phyloP scores from a whole-genome alignment of 2,888 invertebrate species.

The Lissonota sp. region DNA sequence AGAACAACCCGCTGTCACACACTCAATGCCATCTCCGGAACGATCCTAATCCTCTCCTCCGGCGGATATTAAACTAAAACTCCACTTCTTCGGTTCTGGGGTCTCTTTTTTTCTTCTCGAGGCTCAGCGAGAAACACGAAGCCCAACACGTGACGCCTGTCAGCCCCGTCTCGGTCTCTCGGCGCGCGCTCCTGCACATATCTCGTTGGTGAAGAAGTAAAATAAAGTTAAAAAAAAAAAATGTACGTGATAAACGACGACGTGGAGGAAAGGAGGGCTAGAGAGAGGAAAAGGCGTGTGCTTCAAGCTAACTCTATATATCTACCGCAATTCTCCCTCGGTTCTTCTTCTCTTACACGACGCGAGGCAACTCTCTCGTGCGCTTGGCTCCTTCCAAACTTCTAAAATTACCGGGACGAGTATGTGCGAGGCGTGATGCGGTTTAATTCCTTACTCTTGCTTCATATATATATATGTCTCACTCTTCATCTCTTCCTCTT shows the following conservation, averaged over 20 bases:
- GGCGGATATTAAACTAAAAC: constrained; percentile 28
- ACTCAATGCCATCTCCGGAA: too few relatives aligned
- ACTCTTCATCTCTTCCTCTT: too few relatives aligned
- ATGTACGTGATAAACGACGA: constrained; percentile 67
- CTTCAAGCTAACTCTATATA: too few relatives aligned
- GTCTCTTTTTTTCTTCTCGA: constrained; percentile 36
- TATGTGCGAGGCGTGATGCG: constrained; percentile 41
- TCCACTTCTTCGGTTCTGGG: constrained; percentile 31
- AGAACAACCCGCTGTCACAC: constrained; percentile 29
- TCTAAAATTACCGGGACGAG: constrained; percentile 63
- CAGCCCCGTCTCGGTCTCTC: constrained; percentile 63
- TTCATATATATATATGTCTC: too few relatives aligned
- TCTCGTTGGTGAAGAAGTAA: constrained; percentile 8
- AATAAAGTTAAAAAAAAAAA: constrained; percentile 52
- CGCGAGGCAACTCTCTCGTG: constrained; percentile 28
- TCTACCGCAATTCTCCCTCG: too few relatives aligned
- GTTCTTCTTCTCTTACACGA: constrained; percentile 5
- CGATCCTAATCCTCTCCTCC: too few relatives aligned
- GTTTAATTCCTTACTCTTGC: constrained; percentile 48
- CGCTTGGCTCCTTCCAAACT: constrained; percentile 47
- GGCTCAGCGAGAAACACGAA: constrained; percentile 28
- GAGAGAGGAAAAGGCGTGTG: constrained; percentile 31
- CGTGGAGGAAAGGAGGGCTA: constrained; percentile 26
- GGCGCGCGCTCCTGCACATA: constrained; percentile 28
- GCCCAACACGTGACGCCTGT: constrained; percentile 69